These are phyloP conservation scores for Sogatella furcifera DNA, from an alignment of 1,140 invertebrate species.

Conservation along the genomic window DNA sequence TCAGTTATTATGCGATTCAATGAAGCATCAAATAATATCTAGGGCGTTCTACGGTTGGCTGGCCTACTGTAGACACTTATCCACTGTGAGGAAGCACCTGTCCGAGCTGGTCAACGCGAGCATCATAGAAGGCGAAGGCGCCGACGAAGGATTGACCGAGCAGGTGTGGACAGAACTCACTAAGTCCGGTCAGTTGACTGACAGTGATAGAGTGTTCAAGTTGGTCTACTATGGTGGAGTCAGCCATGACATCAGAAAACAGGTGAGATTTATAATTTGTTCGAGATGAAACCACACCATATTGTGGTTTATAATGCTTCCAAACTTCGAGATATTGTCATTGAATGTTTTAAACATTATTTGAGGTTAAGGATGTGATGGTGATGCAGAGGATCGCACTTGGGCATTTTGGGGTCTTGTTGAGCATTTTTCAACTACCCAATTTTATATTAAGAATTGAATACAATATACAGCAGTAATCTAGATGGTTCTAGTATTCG, in stretches of 20 bases:
- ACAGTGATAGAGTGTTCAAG: slow-evolving; percentile 64
- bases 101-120: slow-evolving; percentile 71
- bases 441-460: no score
- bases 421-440: no score
- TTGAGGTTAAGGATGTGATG: no score
- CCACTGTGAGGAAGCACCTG: slow-evolving; percentile 83
- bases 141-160: slow-evolving; percentile 50
- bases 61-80: slow-evolving; percentile 83
- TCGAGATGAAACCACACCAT: no score
- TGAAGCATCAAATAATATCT: slow-evolving; percentile 89
- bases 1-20: slow-evolving; percentile 78
- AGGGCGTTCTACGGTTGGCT: slow-evolving; percentile 94
- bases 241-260: slow-evolving; percentile 60
- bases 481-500: no score
- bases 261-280: slow-evolving; percentile 34
- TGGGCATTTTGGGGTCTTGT: no score
- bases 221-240: slow-evolving; percentile 82
- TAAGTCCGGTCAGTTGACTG: slow-evolving; percentile 42
- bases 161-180: slow-evolving; percentile 52
- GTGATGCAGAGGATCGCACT: no score
- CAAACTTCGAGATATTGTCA: no score
- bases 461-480: no score
- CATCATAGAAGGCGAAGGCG: slow-evolving; percentile 38
- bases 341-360: no score
- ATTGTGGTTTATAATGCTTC: no score